Base-by-base conservation (phyloP, 2,113 vertebrate genomes). In the Nansenia antarctica region DNA sequence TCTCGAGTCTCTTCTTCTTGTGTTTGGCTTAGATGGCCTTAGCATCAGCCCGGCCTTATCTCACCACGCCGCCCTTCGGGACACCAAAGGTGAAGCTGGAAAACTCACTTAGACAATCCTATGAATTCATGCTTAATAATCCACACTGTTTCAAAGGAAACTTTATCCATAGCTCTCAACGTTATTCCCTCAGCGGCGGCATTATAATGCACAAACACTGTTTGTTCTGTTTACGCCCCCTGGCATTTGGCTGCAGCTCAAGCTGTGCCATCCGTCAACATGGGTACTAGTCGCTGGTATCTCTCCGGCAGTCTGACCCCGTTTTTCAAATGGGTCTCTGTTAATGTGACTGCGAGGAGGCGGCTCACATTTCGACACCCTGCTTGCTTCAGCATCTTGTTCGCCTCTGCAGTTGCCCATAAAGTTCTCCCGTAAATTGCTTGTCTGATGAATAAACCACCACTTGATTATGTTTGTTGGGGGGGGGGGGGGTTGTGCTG, bases 291-390 rank as follows among this genome's bases (percentile, higher is more conserved):
- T 3, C 58, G 22, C 63, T 72, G 45, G 14, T 55, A 71, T 76
- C 65, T 64, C 67, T 76, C 71, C n/a, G n/a, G 77, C 71, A 73
- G 67, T 68, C 74, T 67, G 74, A 82, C 82, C 78, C n/a, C n/a
- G n/a, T 70, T 73, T 76, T 76, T 75, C 68, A 29, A 78, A 84
- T 65, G 64, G 65, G 68, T 72, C 68, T 70, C 58, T 58, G 76
- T n/a, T 75, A 65, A 18, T 60, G 31, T 34, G 1, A 39, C 47
- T 54, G 39, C 15, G 5, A 72, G 73, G 77, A 70, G 57, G 30
- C 77, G 67, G 58, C 55, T 71, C 55, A 45, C 58, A 32, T 72
- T 62, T 34, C 59, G n/a, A 29, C 26, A 63, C 37, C 55, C 47
- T 65, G 62, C 63, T 72, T 72, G 42, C 54, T 11, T 73, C 59